Evolutionary conservation across 2,888 invertebrate genomes (phyloP).

Genomic region (Palloptera scutellata): DNA sequence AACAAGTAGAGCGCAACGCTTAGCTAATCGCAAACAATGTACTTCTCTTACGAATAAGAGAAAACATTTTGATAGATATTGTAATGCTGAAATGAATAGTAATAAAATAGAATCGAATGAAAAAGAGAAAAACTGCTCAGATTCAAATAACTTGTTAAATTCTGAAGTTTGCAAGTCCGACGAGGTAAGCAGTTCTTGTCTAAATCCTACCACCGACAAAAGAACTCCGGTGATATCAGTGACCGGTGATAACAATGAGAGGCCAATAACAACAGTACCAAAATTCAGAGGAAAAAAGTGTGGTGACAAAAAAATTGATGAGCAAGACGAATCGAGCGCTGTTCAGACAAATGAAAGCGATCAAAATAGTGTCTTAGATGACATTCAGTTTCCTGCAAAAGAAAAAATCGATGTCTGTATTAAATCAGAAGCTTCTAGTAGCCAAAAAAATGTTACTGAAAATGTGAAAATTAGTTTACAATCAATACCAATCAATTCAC

Average conservation of each 20-base stretch:
- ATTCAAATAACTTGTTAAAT: too few species aligned
- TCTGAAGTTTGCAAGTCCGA: too few species aligned
- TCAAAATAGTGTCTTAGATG: not conserved
- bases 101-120: slow-evolving; percentile 24
- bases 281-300: slow-evolving; percentile 54
- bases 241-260: slow-evolving; percentile 40
- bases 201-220: slow-evolving; percentile 3
- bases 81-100: slow-evolving; percentile 25
- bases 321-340: slow-evolving; percentile 3
- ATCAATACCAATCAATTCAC: too few species aligned
- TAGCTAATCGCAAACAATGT: slow-evolving; percentile 51
- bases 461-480: too few species aligned
- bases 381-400: not conserved
- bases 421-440: too few species aligned
- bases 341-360: slow-evolving; percentile 1
- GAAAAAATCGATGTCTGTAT: not conserved
- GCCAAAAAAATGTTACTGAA: too few species aligned
- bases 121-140: not conserved
- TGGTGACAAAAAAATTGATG: slow-evolving; percentile 16
- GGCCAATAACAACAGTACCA: slow-evolving; percentile 59
- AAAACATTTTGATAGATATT: slow-evolving; percentile 49
- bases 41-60: slow-evolving; percentile 48
- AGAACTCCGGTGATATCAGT: slow-evolving; percentile 20
- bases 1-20: slow-evolving; percentile 49
- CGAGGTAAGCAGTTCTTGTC: too few species aligned